Evolutionary conservation across 1,140 invertebrate genomes (phyloP), one percentile per base, ranked within the genome.

Genomic region (Cydia strobilella): DNA sequence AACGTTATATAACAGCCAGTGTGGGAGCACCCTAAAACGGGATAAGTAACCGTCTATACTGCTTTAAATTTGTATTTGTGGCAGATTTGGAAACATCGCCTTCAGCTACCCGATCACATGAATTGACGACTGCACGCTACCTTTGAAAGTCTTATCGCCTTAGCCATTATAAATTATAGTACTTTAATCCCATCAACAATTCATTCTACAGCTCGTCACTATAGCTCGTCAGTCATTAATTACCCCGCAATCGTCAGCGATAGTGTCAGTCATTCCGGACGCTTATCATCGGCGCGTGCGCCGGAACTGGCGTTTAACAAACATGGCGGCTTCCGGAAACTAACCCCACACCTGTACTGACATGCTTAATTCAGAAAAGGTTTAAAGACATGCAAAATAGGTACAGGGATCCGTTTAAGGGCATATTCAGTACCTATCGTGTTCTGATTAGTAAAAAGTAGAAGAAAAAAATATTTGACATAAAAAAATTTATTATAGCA

Each of bases 261-360:
- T 66, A 5, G 25, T 69, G 35, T 27, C 65, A 9, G 25, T 31
- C 35, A 31, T 27, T 31, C 65, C 25, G 54, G 20, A 54, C 51
- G 20, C 51, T 18, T 54, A 54, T 20, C 51, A 18, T 23, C 80
- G 81, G 27, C 35, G 18, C 54, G 12, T 65, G 45, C 25, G 80
- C 66, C 79, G 82, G 81, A 84, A 81, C 82, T 62, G 75, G 72
- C 78, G 73, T 77, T 79, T 81, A 79, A 79, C 78, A 82, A 82
- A 82, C 78, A 82, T 81, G 82, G 80, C 80, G 78, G 65, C 77
- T 80, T 79, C 83, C 83, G 83, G 78, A 51, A 51, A 51, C 27
- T 27, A 18, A 39, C 35, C 65, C 25, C 65, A 39, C 35, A 39
- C 25, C 65, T 39, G 65, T 31, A 31, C 15, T 20, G 20, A 7